A percentile compares a stretch with the other conserved stretches of the same genome.
phyloP scores from a whole-genome alignment of 2,797 vertebrate species.

The Mormyrops boulengeri region DNA sequence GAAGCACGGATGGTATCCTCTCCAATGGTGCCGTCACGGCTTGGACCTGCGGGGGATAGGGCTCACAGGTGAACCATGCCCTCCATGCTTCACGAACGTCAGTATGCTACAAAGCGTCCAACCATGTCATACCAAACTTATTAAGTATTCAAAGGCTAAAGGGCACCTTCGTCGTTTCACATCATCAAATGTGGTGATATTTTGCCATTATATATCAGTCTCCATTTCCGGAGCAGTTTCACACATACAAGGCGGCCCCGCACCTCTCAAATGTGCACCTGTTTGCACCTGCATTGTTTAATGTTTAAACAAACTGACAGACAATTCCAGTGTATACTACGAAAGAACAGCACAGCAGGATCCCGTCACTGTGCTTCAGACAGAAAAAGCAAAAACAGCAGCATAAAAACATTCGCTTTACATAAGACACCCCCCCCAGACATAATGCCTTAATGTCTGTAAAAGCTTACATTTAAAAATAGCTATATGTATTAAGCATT shows the following conservation, averaged over 20 bases:
- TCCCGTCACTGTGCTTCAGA: background rate
- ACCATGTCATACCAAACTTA: background rate
- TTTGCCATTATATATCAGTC: background rate
- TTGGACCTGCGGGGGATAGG: slow-evolving; percentile 66
- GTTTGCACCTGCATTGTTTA: background rate
- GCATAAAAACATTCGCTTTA: background rate
- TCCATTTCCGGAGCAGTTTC: background rate
- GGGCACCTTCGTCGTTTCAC: background rate
- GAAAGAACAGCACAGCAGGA: background rate
- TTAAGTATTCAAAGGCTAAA: background rate
- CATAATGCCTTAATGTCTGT: background rate
- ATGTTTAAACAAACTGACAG: background rate
- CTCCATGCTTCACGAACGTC: background rate
- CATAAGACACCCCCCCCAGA: background rate
- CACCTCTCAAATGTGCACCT: background rate
- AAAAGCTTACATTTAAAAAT: background rate
- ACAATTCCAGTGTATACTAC: background rate
- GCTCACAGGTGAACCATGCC: background rate
- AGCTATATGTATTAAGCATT: background rate
- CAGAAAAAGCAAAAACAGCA: background rate
- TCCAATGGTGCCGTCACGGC: slow-evolving; percentile 87
- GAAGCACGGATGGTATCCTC: slow-evolving; percentile 97
- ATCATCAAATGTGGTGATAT: background rate
- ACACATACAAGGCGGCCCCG: background rate
- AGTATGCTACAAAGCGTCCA: background rate